Evolutionary conservation across 1,140 invertebrate genomes (phyloP), one percentile per base, ranked within the genome.

Genomic region (Sitobion miscanthi): DNA sequence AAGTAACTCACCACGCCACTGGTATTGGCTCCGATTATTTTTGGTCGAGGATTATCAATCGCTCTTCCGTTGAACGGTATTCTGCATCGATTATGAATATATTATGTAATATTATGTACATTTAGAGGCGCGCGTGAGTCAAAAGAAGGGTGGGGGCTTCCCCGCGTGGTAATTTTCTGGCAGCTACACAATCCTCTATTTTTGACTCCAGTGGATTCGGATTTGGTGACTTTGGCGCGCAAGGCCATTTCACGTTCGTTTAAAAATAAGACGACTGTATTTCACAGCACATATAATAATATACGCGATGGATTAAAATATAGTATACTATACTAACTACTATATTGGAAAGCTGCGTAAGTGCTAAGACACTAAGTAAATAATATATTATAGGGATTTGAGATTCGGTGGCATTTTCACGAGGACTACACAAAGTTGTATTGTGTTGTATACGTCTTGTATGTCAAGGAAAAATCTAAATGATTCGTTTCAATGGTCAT

Each of bases 121-220:
- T 25, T 87, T 83, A 87, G 49, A 49, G 9, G 86, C 47, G 1
- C 6, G 6, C 14, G 30, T 21, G n/a, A 90, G 54, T 54, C 35
- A 30, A 90, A 69, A 30, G 42, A 45, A 17, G 45, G 82, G 35
- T 23, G 85, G 25, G 30, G 45, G 35, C 82, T 42, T 42, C 86
- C 90, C 62, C n/a, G 57, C 54, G 25, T 30, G 62, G 35, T 91
- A 49, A 14, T 30, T 69, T 82, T 77, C 77, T 91, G 90, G 90
- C 90, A 91, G 42, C 49, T 91, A 42, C 62, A 77, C 90, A 91
- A 42, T 52, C 90, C 90, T 91, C 90, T 91, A 91, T 91, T 91
- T 91, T 91, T 91, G 90, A 91, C 62, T 91, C 90, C 57, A 69
- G 54, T 91, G 20, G 30, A 69, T 91, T 47, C 38, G 57, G 45